Conservation (phyloP, 23 tunicate genomes). For the Clavelina lepadiformis region DNA sequence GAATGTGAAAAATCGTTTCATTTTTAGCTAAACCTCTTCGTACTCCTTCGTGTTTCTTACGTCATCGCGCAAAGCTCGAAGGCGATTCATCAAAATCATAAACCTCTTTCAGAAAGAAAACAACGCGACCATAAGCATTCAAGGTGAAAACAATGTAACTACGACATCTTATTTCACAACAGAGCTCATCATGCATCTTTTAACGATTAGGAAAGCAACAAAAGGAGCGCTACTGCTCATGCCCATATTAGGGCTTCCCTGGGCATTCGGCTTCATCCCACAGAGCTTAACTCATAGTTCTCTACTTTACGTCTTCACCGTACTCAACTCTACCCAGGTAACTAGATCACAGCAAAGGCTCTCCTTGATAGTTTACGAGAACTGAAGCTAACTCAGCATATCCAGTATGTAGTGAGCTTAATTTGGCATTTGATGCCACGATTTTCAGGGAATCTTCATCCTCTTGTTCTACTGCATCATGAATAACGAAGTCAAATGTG, state of each 20-base stretch:
- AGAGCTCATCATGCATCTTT: not conserved
- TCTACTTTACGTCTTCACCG: constrained; percentile 53
- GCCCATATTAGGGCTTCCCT: constrained; percentile 84
- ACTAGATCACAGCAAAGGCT: too few relatives aligned
- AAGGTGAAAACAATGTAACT: not conserved
- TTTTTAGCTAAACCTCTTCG: too few relatives aligned
- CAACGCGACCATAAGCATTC: too few relatives aligned
- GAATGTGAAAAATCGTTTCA: too few relatives aligned
- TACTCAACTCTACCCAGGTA: constrained; percentile 75
- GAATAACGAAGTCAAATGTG: constrained; percentile 59
- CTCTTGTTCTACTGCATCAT: constrained; percentile 64
- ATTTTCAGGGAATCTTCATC: constrained; percentile 65
- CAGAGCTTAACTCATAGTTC: constrained; percentile 52
- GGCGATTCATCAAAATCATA: too few relatives aligned
- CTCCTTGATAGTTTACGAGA: too few relatives aligned
- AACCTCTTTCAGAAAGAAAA: too few relatives aligned
- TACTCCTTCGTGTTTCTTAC: too few relatives aligned
- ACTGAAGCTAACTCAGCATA: too few relatives aligned
- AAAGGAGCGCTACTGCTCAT: constrained; percentile 70
- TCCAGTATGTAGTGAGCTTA: too few relatives aligned
- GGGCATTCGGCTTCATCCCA: constrained; percentile 76
- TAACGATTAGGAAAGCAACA: constrained; percentile 42
- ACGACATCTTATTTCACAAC: not conserved
- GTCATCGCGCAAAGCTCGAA: too few relatives aligned
- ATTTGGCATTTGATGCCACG: too few relatives aligned